These are phyloP conservation scores for Cerceris ruficornis DNA, from an alignment of 2,888 invertebrate genomes.

Conservation along the genomic window DNA sequence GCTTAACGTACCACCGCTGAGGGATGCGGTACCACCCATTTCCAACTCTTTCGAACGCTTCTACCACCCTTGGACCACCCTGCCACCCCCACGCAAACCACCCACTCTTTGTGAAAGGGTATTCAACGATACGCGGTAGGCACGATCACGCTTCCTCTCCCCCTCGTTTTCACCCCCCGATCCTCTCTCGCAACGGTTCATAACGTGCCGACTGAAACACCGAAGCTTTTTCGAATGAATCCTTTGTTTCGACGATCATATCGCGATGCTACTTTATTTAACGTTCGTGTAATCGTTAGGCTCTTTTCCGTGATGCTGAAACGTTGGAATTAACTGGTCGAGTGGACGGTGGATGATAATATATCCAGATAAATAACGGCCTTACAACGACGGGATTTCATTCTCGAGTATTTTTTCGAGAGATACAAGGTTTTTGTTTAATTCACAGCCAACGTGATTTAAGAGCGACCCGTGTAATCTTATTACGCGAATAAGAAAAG, in stretches of 20 bases:
- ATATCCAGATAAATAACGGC: slow-evolving; percentile 1
- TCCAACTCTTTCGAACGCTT: slow-evolving; percentile 42
- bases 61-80: slow-evolving; percentile 21
- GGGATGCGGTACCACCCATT: slow-evolving; percentile 29
- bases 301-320: slow-evolving; percentile 12
- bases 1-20: not conserved
- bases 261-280: slow-evolving; percentile 35
- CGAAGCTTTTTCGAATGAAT: slow-evolving; percentile 23
- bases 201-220: slow-evolving; percentile 34
- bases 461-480: slow-evolving; percentile 32
- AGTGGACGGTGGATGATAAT: not conserved
- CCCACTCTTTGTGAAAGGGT: slow-evolving; percentile 58
- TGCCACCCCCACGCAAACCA: slow-evolving; percentile 34
- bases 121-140: slow-evolving; percentile 58
- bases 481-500: slow-evolving; percentile 12
- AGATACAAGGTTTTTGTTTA: slow-evolving; percentile 1
- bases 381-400: not conserved
- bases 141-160: slow-evolving; percentile 32
- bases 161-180: slow-evolving; percentile 12
- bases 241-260: slow-evolving; percentile 5
- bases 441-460: slow-evolving; percentile 11
- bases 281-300: slow-evolving; percentile 22
- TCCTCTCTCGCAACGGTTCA: slow-evolving; percentile 27
- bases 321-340: slow-evolving; percentile 6
- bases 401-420: not conserved